Evolutionary conservation across 2,113 vertebrate genomes (phyloP).

Genomic region (Salvelinus alpinus): DNA sequence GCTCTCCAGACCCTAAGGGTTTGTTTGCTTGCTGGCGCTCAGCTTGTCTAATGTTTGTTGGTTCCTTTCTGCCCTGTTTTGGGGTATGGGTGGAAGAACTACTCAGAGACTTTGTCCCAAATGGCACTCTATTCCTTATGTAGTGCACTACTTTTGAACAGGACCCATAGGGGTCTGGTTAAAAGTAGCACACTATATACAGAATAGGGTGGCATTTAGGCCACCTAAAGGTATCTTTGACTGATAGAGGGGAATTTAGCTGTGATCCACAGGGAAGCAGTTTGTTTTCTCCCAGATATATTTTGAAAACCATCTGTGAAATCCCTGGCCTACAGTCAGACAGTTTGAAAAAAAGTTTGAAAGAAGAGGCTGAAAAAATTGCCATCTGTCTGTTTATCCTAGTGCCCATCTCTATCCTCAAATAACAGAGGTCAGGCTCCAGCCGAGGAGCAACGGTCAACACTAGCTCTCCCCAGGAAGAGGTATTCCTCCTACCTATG

Average conservation of each 20-base stretch:
- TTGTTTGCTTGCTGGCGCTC: constrained; percentile 15
- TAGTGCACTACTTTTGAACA: too few species aligned
- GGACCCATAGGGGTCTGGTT: too few species aligned
- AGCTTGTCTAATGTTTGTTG: neutral
- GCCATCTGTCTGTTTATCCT: constrained; percentile 4
- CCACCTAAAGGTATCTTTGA: too few species aligned
- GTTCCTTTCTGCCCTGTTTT: neutral
- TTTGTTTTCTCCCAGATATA: constrained; percentile 6
- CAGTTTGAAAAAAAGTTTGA: neutral
- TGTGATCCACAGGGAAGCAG: too few species aligned
- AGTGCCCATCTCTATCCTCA: neutral
- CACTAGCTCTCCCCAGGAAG: constrained; percentile 17
- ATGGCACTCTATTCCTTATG: too few species aligned
- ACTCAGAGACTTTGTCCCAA: too few species aligned
- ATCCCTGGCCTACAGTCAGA: neutral
- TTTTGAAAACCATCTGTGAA: constrained; percentile 5
- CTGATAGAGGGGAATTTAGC: too few species aligned
- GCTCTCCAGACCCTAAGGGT: neutral
- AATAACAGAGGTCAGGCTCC: neutral
- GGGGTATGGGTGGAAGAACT: too few species aligned
- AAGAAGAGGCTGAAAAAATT: neutral
- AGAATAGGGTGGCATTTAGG: too few species aligned
- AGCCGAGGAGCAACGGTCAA: neutral
- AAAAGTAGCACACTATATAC: too few species aligned
- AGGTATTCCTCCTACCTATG: neutral